Percentiles rank a stretch among this genome's conserved stretches.
These are phyloP conservation scores for Drosophila busckii DNA, from an alignment of 1,140 invertebrate genomes.

Conservation along the genomic window DNA sequence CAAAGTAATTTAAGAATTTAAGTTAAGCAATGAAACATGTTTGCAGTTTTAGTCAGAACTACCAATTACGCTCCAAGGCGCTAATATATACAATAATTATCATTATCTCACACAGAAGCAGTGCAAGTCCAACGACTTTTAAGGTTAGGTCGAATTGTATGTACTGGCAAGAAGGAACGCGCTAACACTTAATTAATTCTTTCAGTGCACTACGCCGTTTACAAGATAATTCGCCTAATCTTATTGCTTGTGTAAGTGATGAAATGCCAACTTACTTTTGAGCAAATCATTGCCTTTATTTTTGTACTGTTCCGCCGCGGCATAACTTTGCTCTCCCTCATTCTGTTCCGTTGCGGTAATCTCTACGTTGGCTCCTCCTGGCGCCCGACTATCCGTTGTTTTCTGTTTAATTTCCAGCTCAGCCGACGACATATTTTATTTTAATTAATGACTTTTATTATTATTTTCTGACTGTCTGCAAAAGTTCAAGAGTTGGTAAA, in stretches of 20 bases:
- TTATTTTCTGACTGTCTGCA: conserved; percentile 72
- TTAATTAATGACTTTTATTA: conserved; percentile 56
- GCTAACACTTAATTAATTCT: neutral
- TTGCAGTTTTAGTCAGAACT: neutral
- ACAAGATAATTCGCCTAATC: neutral
- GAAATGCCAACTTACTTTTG: conserved; percentile 85
- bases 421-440: conserved; percentile 59
- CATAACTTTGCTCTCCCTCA: conserved; percentile 47
- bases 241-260: conserved; percentile 7
- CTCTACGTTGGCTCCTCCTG: conserved; percentile 26
- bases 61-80: neutral
- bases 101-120: conserved; percentile 46
- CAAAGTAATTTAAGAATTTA: conserved; percentile 1
- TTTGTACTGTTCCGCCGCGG: conserved; percentile 87
- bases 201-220: neutral
- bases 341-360: conserved; percentile 37
- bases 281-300: conserved; percentile 91
- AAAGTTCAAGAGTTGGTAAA: conserved; percentile 49
- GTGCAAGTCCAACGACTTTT: conserved; percentile 33
- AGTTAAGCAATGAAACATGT: neutral
- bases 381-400: conserved; percentile 34
- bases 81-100: conserved; percentile 25
- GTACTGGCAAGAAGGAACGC: conserved; percentile 9
- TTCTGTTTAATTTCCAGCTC: conserved; percentile 53
- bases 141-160: conserved; percentile 49